A percentile compares a stretch with the other conserved stretches of the same genome.
Evolutionary conservation across 2,797 vertebrate species (phyloP).

Genomic region (Silurus lanzhouensis): DNA sequence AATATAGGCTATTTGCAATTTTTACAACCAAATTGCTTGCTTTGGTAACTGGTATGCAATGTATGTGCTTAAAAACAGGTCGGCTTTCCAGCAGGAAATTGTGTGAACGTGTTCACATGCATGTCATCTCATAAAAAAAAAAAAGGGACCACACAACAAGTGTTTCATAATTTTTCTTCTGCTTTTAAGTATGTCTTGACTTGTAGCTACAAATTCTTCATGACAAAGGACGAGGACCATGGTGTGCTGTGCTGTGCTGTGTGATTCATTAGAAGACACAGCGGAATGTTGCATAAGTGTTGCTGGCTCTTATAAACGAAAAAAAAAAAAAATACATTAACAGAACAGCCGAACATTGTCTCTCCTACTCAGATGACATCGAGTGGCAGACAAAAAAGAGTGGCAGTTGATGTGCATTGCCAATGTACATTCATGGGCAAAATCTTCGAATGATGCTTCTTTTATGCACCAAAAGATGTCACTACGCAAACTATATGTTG

Average conservation of each 20-base stretch:
- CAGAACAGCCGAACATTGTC: constrained; percentile 7
- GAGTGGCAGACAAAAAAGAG: constrained; percentile 29
- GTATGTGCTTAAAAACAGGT: neutral
- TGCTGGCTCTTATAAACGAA: constrained; percentile 10
- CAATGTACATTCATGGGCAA: neutral
- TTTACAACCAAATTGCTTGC: neutral
- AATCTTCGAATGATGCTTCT: neutral
- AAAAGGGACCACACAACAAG: neutral
- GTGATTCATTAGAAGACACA: constrained; percentile 33
- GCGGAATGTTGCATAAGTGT: constrained; percentile 22
- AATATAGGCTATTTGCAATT: constrained; percentile 13
- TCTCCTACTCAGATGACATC: constrained; percentile 15
- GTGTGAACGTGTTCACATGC: constrained; percentile 1
- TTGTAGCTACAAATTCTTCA: constrained; percentile 7
- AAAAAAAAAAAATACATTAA: neutral
- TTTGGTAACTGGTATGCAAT: neutral
- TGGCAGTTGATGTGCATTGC: neutral
- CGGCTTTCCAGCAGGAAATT: neutral
- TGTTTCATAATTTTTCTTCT: neutral
- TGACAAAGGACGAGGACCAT: constrained; percentile 17
- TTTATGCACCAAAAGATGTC: neutral
- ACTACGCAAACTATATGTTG: neutral
- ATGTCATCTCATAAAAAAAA: neutral
- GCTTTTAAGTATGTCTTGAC: constrained; percentile 11
- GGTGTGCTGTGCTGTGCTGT: neutral